Base-by-base conservation (phyloP, 2,797 vertebrate genomes). In the Gambelia wislizenii region DNA sequence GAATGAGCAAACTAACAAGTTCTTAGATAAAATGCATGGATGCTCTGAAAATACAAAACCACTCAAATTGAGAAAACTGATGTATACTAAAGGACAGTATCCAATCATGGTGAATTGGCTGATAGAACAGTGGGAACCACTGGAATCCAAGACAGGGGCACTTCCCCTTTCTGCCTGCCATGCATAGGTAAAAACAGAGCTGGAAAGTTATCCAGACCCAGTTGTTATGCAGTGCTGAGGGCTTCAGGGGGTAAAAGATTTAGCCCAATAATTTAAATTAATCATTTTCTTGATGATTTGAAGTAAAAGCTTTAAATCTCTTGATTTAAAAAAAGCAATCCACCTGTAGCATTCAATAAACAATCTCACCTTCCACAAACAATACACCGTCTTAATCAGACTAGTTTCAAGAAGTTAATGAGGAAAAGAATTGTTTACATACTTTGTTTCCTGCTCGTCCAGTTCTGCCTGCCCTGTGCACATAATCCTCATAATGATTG, bases 401-500 rank as follows among this genome's bases (percentile, higher is more conserved):
- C 36, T 0, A 30, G 4, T 30, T 30, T 42, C 77, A 84, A 44
- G 3, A 16, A 47, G 6, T 72, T 0, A 8, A 33, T 49, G n/a
- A n/a, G n/a, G 88, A 81, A 16, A 25, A 86, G 59, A 33, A 25
- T 33, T 36, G 44, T 49, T 0, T 22, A 90, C 95, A 56, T 90
- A 99, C 99, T 96, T 99, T 99, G 96, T 99, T 99, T 69, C 99
- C 99, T 0, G 99, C 99, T 94, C 99, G 96, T 16, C 99, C 99
- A 0, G 99, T 99, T 89, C 99, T 97, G 22, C 99, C 99, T 0
- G 98, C 99, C 89, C 99, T 96, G 97, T 99, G 99, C 75, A 99
- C 99, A 0, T 99, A 99, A 95, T 99, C 99, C 91, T 99, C 99
- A 1, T 99, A 99, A 95, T 99, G 99, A 96, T 99, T 99, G 90